Conservation (phyloP, 2,113 vertebrate species). For the Rhinopomastus cyanomelas region DNA sequence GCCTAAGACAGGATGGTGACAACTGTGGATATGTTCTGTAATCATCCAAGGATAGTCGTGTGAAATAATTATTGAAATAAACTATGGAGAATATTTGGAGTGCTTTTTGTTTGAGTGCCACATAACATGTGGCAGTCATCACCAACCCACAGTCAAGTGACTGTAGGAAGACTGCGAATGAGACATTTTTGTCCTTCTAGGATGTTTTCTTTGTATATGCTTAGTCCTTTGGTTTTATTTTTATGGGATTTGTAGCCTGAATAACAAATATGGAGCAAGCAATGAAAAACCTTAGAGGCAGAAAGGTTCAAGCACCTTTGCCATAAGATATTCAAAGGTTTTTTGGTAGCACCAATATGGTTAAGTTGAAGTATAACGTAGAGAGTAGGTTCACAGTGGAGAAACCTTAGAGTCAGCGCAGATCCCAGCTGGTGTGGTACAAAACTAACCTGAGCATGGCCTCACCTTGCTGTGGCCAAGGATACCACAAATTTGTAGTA, state of each 20-base stretch:
- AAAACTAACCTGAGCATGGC: not conserved
- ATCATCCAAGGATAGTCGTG: conserved; percentile 9
- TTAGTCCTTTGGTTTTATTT: not conserved
- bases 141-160: not conserved
- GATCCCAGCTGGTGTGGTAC: not conserved
- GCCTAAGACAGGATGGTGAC: not conserved
- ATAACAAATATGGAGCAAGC: not conserved
- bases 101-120: not conserved
- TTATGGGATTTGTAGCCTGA: not conserved
- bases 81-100: conserved; percentile 39
- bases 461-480: not conserved
- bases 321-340: not conserved
- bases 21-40: not conserved
- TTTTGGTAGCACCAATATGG: not conserved
- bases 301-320: not conserved
- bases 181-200: conserved; percentile 11
- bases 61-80: conserved; percentile 36
- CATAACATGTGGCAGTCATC: conserved; percentile 47
- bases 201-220: not conserved
- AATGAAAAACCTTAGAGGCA: not conserved
- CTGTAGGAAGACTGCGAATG: conserved; percentile 42
- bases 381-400: not conserved
- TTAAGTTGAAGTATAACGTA: not conserved
- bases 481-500: not conserved
- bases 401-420: not conserved